Conservation (phyloP, 2,113 vertebrate species). For the Carollia perspicillata region DNA sequence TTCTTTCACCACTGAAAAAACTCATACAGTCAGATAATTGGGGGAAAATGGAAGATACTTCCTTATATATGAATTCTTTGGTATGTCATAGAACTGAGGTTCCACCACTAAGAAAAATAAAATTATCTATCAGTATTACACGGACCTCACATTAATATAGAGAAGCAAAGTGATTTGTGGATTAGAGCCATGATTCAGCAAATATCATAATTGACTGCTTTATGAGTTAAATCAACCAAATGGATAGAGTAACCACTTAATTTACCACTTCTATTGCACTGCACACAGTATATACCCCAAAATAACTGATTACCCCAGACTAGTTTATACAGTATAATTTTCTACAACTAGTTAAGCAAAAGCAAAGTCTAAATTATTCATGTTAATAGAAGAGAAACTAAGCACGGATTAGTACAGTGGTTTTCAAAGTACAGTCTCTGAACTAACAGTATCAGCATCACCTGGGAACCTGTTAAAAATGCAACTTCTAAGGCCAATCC, state of each 20-base stretch:
- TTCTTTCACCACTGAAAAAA: not conserved
- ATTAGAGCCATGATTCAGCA: not conserved
- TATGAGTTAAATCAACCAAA: not conserved
- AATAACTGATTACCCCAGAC: not conserved
- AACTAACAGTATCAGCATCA: not conserved
- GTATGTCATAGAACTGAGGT: not conserved
- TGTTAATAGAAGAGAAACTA: slow-evolving; percentile 36
- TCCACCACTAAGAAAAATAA: not conserved
- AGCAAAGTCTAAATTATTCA: not conserved
- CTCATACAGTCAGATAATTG: not conserved
- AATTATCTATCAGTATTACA: not conserved
- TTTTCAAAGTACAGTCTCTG: not conserved
- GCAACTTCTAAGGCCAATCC: not conserved
- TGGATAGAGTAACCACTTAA: not conserved
- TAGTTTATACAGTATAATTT: not conserved
- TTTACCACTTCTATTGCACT: not conserved
- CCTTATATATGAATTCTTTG: not conserved
- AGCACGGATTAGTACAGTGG: not conserved
- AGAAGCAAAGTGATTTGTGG: not conserved
- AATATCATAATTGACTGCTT: not conserved
- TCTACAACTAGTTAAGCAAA: not conserved
- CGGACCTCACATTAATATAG: not conserved
- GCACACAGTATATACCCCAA: not conserved
- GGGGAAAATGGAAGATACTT: not conserved
- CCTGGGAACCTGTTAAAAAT: not conserved